These are phyloP conservation scores for Orientallactaga bullata DNA, from an alignment of 2,113 vertebrate genomes.

Conservation along the genomic window DNA sequence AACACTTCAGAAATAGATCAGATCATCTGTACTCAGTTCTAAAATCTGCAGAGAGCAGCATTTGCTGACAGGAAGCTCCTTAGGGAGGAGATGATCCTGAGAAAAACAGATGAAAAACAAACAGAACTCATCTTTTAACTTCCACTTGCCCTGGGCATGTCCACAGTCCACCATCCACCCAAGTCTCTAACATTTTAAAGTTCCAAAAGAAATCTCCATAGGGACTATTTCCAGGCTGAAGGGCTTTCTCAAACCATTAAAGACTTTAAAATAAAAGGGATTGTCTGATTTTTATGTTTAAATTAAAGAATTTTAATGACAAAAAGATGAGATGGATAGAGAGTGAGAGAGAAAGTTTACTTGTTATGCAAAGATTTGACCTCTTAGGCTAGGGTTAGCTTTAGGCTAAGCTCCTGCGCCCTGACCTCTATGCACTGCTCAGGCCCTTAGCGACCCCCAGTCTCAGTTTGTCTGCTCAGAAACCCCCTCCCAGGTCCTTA, in stretches of 20 bases:
- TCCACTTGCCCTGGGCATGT: not conserved
- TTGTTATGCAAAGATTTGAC: not conserved
- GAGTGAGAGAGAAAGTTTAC: not conserved
- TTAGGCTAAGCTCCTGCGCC: not conserved
- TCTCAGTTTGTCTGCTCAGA: not conserved
- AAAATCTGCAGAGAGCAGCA: not conserved
- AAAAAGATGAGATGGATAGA: too few species aligned
- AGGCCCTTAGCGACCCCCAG: not conserved
- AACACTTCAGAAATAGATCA: not conserved
- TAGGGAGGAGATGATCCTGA: not conserved
- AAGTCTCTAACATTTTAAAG: not conserved
- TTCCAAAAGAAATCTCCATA: conserved; percentile 2
- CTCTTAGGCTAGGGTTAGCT: not conserved
- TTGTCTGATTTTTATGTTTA: not conserved
- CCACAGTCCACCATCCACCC: not conserved
- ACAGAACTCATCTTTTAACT: not conserved
- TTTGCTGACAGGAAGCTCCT: not conserved
- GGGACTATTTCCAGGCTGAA: not conserved
- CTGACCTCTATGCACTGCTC: too few species aligned
- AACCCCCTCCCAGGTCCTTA: not conserved
- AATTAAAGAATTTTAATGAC: too few species aligned
- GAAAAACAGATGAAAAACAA: not conserved
- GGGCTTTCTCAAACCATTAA: not conserved
- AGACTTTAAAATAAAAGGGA: not conserved
- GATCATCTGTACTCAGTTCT: too few species aligned